These are phyloP conservation scores for Cheilinus undulatus DNA, from an alignment of 2,113 vertebrate genomes.

Conservation along the genomic window DNA sequence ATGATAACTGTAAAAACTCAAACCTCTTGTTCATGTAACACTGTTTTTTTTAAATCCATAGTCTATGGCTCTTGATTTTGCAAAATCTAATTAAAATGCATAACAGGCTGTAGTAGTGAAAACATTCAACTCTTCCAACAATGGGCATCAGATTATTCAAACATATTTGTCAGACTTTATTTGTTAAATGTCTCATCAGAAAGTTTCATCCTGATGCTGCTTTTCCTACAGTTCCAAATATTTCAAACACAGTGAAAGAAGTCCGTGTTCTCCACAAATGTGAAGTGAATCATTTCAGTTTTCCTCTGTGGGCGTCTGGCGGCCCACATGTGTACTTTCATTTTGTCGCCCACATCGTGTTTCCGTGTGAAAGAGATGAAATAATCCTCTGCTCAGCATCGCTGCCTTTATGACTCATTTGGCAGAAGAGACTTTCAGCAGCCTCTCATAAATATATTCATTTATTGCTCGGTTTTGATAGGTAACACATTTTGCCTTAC, in stretches of 20 bases:
- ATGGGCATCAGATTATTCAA: no score
- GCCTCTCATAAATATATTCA: constrained; percentile 8
- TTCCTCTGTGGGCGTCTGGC: constrained; percentile 40
- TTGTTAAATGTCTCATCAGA: no score
- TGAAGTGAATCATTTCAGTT: constrained; percentile 33
- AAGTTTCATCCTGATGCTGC: background rate
- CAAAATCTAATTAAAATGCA: no score
- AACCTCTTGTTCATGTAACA: no score
- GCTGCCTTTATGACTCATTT: constrained; percentile 33
- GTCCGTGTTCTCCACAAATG: constrained; percentile 18
- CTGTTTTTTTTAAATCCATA: no score
- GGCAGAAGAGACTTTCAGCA: background rate
- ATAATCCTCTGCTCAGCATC: constrained; percentile 46
- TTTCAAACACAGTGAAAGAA: background rate
- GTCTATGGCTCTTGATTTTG: no score
- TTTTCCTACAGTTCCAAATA: constrained; percentile 8
- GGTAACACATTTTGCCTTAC: constrained; percentile 19
- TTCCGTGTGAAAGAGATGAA: constrained; percentile 36
- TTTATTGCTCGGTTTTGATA: constrained; percentile 28
- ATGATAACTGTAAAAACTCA: no score
- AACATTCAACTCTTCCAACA: no score
- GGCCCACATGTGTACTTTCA: constrained; percentile 52
- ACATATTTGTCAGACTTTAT: no score
- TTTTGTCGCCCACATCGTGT: constrained; percentile 26
- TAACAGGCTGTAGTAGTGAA: no score